Conservation (phyloP, 1,140 invertebrate species). For the Muscidifurax raptorellus region DNA sequence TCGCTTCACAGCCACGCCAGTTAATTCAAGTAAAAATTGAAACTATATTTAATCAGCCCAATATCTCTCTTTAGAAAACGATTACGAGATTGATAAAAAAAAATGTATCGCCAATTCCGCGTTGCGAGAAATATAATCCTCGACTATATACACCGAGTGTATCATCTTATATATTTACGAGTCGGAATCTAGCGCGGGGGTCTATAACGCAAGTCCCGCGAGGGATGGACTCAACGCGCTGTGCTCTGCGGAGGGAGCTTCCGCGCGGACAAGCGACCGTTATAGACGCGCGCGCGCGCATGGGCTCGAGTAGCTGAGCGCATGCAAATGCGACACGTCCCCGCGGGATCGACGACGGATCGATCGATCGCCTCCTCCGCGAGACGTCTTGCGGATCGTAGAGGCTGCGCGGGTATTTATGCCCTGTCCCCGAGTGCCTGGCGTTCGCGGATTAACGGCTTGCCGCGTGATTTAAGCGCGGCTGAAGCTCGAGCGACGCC, state of each 20-base stretch:
- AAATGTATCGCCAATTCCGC: not conserved
- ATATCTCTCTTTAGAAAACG: too few species aligned
- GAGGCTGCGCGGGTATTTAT: slow-evolving; percentile 37
- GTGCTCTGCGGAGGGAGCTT: not conserved
- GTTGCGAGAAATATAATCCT: not conserved
- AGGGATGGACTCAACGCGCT: not conserved
- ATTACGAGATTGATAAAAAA: not conserved
- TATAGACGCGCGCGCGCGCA: not conserved
- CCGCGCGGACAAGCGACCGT: slow-evolving; percentile 30
- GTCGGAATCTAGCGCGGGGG: not conserved
- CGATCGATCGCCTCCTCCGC: slow-evolving; percentile 5
- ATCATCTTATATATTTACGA: not conserved
- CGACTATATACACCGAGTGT: not conserved
- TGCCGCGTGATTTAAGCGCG: slow-evolving; percentile 23
- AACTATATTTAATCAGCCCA: too few species aligned
- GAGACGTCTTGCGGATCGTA: slow-evolving; percentile 7
- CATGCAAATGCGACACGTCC: slow-evolving; percentile 49
- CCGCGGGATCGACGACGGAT: slow-evolving; percentile 15
- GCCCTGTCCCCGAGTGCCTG: slow-evolving; percentile 25
- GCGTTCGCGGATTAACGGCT: slow-evolving; percentile 44
- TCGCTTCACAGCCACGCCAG: too few species aligned
- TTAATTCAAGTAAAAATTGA: too few species aligned
- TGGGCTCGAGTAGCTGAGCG: not conserved
- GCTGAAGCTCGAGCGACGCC: not conserved
- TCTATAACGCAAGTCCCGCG: not conserved